Conservation (phyloP, 2,888 invertebrate species). For the Stegophylla sp. region DNA sequence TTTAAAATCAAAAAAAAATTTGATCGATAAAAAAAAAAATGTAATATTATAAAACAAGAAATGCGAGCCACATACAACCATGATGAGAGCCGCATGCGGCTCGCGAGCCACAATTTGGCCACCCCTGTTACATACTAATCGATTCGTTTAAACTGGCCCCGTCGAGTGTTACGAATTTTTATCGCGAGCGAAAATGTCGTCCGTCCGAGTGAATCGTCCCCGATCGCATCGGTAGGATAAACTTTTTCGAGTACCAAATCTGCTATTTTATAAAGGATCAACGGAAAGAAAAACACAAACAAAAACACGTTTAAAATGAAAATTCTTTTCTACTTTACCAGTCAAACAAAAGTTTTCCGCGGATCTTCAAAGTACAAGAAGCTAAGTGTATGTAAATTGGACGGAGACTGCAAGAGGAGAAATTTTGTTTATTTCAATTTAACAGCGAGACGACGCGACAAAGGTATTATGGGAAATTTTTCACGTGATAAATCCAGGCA, state of each 20-base stretch:
- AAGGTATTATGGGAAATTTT: too few species aligned
- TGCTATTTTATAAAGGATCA: not conserved
- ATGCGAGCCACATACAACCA: too few species aligned
- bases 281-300: not conserved
- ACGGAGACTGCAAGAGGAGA: not conserved
- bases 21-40: too few species aligned
- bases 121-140: too few species aligned
- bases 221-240: not conserved
- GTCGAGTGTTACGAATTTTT: not conserved
- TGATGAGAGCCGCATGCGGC: too few species aligned
- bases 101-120: too few species aligned
- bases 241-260: not conserved
- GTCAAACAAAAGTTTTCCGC: not conserved
- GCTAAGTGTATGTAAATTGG: slow-evolving; percentile 3
- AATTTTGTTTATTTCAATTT: not conserved
- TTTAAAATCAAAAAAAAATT: too few species aligned
- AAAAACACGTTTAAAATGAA: slow-evolving; percentile 1
- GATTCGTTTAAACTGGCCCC: not conserved
- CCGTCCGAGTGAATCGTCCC: not conserved
- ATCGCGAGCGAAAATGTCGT: not conserved
- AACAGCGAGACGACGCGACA: not conserved
- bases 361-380: not conserved
- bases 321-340: not conserved
- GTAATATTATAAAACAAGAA: too few species aligned
- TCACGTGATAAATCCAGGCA: too few species aligned